Percentiles rank a stretch among this genome's conserved stretches.
phyloP scores from a whole-genome alignment of 2,888 invertebrate genomes.

The Tuta absoluta region DNA sequence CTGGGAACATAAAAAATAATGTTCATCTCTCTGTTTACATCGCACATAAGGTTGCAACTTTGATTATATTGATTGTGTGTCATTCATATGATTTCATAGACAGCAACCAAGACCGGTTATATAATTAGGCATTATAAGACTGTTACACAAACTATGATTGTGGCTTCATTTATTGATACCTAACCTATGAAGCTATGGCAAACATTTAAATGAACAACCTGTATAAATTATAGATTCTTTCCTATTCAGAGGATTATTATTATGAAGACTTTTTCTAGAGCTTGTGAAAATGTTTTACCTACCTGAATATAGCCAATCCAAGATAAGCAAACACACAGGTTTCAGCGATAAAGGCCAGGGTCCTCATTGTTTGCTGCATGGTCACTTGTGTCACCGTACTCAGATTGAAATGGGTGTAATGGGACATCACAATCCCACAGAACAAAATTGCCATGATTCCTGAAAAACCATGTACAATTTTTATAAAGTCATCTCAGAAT shows the following conservation, averaged over 20 bases:
- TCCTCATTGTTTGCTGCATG: slow-evolving; percentile 99
- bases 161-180: too few species aligned
- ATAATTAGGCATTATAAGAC: too few species aligned
- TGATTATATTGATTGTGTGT: too few species aligned
- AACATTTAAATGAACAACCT: too few species aligned
- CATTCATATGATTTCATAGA: too few species aligned
- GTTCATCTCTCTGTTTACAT: background rate
- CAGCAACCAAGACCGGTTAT: too few species aligned
- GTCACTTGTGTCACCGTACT: slow-evolving; percentile 99
- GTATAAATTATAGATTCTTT: too few species aligned
- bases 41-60: background rate
- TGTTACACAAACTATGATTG: too few species aligned
- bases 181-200: too few species aligned
- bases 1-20: slow-evolving; percentile 83
- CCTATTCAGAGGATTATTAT: too few species aligned
- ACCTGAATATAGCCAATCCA: slow-evolving; percentile 90
- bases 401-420: slow-evolving; percentile 99
- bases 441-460: slow-evolving; percentile 99
- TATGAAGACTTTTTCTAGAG: too few species aligned
- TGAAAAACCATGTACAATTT: slow-evolving; percentile 58
- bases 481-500: background rate
- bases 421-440: slow-evolving; percentile 99
- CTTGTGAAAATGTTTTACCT: slow-evolving; percentile 24
- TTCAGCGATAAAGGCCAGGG: slow-evolving; percentile 98
- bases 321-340: slow-evolving; percentile 99